These are phyloP conservation scores for Ladona fulva DNA, from an alignment of 1,140 invertebrate species.

Conservation along the genomic window DNA sequence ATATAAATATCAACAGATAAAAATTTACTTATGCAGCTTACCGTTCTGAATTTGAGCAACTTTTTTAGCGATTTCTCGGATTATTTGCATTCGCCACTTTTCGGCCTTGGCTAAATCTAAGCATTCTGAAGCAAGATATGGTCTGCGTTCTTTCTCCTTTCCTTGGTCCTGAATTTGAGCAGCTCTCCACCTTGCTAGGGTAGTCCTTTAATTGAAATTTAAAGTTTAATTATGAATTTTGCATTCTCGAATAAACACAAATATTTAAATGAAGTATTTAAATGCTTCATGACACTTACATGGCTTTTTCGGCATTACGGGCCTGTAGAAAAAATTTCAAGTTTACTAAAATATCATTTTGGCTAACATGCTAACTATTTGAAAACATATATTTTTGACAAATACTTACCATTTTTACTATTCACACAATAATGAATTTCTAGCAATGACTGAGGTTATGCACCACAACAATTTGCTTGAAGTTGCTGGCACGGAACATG, in stretches of 20 bases:
- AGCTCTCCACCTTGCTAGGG: constrained; percentile 87
- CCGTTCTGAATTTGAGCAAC: constrained; percentile 99
- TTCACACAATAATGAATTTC: no score
- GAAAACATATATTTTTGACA: no score
- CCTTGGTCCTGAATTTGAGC: constrained; percentile 81
- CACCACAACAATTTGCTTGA: no score
- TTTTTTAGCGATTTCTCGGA: constrained; percentile 94
- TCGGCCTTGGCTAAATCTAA: constrained; percentile 81
- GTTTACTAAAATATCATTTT: no score
- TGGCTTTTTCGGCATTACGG: constrained; percentile 74
- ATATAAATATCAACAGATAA: background rate
- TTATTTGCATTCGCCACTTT: constrained; percentile 93
- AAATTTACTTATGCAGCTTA: constrained; percentile 30
- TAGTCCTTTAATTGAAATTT: constrained; percentile 60
- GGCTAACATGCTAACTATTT: no score
- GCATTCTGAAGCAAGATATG: constrained; percentile 90
- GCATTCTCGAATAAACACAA: constrained; percentile 11
- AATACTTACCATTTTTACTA: no score
- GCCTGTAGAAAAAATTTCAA: constrained; percentile 50
- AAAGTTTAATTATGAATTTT: no score
- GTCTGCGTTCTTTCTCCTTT: constrained; percentile 65
- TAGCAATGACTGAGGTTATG: no score
- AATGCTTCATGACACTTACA: constrained; percentile 49
- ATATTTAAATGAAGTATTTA: constrained; percentile 13
- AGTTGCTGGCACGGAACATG: no score